Percentiles rank a stretch among this genome's conserved stretches.
Conservation (phyloP, 2,888 invertebrate species). For the Nymphalis c-album region DNA sequence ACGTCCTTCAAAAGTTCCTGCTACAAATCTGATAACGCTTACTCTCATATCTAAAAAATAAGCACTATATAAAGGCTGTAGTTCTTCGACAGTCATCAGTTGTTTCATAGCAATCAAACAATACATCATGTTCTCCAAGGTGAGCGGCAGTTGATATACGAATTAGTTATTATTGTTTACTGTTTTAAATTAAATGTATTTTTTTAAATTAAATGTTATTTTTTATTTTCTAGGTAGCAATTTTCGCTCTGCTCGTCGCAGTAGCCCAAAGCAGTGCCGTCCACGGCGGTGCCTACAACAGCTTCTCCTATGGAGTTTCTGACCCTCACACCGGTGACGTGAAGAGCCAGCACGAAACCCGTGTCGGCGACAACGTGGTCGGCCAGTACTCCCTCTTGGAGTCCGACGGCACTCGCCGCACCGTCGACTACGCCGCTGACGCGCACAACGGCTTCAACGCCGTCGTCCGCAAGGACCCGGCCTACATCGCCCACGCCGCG, state of each 20-base stretch:
- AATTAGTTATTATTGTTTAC: too few species aligned
- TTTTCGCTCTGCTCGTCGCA: conserved; percentile 55
- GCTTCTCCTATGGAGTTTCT: conserved; percentile 77
- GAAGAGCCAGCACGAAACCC: conserved; percentile 74
- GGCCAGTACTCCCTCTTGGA: conserved; percentile 77
- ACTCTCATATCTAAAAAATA: conserved; percentile 33
- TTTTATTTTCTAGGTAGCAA: conserved; percentile 54
- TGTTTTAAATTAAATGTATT: too few species aligned
- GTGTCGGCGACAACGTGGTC: conserved; percentile 73
- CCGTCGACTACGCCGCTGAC: conserved; percentile 79
- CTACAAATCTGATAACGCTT: conserved; percentile 37
- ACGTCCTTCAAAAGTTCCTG: conserved; percentile 43
- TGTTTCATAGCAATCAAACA: conserved; percentile 40
- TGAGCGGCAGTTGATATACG: conserved; percentile 26
- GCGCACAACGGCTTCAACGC: conserved; percentile 78
- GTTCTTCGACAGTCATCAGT: conserved; percentile 41
- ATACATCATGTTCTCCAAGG: conserved; percentile 45
- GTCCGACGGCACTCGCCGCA: conserved; percentile 76
- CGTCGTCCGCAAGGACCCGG: conserved; percentile 73
- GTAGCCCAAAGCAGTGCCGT: conserved; percentile 52
- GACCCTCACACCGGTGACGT: conserved; percentile 77
- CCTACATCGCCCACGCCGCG: conserved; percentile 47
- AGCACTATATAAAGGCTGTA: conserved; percentile 42
- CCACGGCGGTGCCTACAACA: conserved; percentile 61
- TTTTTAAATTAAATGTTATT: conserved; percentile 36